Evolutionary conservation across 1,140 invertebrate genomes (phyloP).

Genomic region (Pseudomyrmex flavicornis): DNA sequence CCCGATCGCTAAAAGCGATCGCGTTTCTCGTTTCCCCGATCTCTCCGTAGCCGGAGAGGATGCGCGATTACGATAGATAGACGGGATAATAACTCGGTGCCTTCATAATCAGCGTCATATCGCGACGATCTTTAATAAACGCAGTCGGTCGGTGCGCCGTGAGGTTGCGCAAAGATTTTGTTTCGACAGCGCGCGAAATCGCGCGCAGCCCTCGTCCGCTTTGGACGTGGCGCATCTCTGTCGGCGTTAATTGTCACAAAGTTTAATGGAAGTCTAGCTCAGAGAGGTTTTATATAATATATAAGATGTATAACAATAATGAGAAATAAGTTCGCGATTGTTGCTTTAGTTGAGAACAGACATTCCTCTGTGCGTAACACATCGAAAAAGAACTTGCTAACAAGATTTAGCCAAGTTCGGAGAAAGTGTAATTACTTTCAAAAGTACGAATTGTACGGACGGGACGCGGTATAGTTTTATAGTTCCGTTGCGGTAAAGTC

Average conservation of each 20-base stretch:
- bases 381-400: neutral
- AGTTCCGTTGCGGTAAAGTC: too few species aligned
- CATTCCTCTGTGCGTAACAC: neutral
- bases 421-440: neutral
- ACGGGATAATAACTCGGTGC: conserved; percentile 39
- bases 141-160: conserved; percentile 11
- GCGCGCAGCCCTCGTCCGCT: conserved; percentile 1
- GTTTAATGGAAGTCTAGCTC: neutral
- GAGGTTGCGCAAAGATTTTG: conserved; percentile 36
- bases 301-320: neutral
- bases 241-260: conserved; percentile 5
- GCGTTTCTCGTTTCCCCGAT: conserved; percentile 9
- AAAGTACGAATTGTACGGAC: neutral
- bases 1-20: conserved; percentile 15
- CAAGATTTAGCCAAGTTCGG: neutral
- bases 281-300: neutral
- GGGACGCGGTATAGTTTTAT: too few species aligned
- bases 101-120: conserved; percentile 51
- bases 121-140: conserved; percentile 59
- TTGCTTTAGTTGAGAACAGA: too few species aligned
- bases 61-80: conserved; percentile 50
- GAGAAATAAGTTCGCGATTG: neutral
- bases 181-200: conserved; percentile 42
- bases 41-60: neutral
- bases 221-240: neutral